phyloP scores from a whole-genome alignment of 2,888 invertebrate genomes.

The Abscondita cerata region DNA sequence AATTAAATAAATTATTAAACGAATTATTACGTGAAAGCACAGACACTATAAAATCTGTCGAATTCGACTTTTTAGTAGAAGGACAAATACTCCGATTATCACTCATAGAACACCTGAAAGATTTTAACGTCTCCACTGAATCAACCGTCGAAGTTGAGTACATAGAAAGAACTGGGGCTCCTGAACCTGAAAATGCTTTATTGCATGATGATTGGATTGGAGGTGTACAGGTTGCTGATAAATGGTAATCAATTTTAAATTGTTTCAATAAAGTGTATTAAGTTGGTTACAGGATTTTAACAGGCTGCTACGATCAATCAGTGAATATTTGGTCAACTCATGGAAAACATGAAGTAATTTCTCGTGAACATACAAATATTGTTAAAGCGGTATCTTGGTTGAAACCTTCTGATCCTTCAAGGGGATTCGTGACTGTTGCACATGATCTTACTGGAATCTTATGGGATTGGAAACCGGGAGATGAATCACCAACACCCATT shows the following conservation, averaged over 20 bases:
- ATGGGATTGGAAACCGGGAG: conserved; percentile 84
- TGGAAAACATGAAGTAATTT: conserved; percentile 83
- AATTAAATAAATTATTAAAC: conserved; percentile 82
- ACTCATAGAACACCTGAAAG: conserved; percentile 77
- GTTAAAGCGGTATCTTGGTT: conserved; percentile 92
- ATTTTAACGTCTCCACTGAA: conserved; percentile 81
- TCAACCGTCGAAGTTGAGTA: conserved; percentile 90
- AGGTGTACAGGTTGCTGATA: conserved; percentile 73
- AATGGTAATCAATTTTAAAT: conserved; percentile 63
- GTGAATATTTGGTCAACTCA: conserved; percentile 88
- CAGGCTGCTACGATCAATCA: conserved; percentile 94
- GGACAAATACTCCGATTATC: conserved; percentile 81
- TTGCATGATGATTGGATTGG: conserved; percentile 99
- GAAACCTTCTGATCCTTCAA: conserved; percentile 65
- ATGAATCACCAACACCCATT: conserved; percentile 79
- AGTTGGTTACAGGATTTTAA: conserved; percentile 72
- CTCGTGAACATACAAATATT: conserved; percentile 86
- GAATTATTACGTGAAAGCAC: conserved; percentile 73
- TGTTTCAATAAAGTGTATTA: neutral
- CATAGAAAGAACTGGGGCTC: conserved; percentile 87
- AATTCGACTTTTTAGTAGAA: conserved; percentile 88
- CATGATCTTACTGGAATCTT: conserved; percentile 92
- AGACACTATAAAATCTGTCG: conserved; percentile 58
- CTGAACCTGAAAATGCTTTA: conserved; percentile 90
- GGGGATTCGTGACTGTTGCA: conserved; percentile 72